phyloP scores from a whole-genome alignment of 2,888 invertebrate species.

The Gastrophysa polygoni region DNA sequence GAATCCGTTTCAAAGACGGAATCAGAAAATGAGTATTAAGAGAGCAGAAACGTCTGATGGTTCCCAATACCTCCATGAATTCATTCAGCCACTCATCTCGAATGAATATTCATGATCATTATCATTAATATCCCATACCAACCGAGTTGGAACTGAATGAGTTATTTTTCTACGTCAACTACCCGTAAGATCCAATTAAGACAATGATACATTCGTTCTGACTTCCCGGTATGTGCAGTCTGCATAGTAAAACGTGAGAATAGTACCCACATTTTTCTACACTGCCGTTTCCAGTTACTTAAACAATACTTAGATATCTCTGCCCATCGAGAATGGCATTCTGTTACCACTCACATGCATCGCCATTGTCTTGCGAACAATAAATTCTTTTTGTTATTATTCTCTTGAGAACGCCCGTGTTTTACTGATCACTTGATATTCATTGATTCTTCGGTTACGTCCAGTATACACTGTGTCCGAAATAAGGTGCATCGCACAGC shows the following conservation, averaged over 20 bases:
- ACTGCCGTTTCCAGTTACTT: conserved; percentile 15
- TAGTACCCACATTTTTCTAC: conserved; percentile 19
- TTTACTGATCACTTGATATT: conserved; percentile 9
- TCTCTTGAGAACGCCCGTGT: conserved; percentile 6
- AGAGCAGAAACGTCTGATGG: too few species aligned
- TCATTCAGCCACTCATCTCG: too few species aligned
- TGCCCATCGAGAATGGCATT: conserved; percentile 14
- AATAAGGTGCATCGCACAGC: too few species aligned
- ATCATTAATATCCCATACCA: too few species aligned
- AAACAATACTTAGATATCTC: not conserved
- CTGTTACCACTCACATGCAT: conserved; percentile 15
- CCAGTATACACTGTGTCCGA: too few species aligned
- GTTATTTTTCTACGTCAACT: too few species aligned
- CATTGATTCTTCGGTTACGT: not conserved
- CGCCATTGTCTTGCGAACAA: conserved; percentile 13
- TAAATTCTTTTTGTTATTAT: conserved; percentile 15
- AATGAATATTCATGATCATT: too few species aligned
- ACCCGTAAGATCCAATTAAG: not conserved
- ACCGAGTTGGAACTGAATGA: too few species aligned
- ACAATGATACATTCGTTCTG: not conserved
- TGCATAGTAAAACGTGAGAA: conserved; percentile 26
- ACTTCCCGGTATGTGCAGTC: conserved; percentile 16
- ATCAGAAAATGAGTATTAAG: too few species aligned
- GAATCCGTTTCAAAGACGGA: too few species aligned
- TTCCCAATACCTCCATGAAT: too few species aligned